phyloP scores from a whole-genome alignment of 2,113 vertebrate genomes.

The Varanus komodoensis region DNA sequence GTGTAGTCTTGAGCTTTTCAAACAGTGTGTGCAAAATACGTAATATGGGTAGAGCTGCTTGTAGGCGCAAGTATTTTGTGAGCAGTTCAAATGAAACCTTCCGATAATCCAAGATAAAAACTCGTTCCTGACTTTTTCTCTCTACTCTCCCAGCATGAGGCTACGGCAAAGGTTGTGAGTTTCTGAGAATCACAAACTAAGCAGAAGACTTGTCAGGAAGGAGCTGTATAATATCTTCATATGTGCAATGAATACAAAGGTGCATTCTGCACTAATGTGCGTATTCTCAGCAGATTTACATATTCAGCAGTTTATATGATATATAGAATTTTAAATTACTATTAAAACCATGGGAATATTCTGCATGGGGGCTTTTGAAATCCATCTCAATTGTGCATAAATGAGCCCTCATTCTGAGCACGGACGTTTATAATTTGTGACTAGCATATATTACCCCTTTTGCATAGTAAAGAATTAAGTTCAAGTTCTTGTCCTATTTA shows the following conservation, averaged over 20 bases:
- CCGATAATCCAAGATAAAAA: not conserved
- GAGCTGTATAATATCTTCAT: not conserved
- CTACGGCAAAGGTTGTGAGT: not conserved
- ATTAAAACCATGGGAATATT: slow-evolving; percentile 22
- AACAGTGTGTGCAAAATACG: not conserved
- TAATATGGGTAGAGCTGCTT: not conserved
- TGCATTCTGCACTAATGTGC: not conserved
- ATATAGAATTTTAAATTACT: slow-evolving; percentile 15
- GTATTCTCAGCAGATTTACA: not conserved
- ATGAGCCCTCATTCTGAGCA: not conserved
- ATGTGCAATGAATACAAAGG: slow-evolving; percentile 9
- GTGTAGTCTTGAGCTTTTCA: not conserved
- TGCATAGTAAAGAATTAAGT: slow-evolving; percentile 16
- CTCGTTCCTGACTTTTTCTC: not conserved
- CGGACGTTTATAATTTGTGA: slow-evolving; percentile 19
- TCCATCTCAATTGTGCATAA: slow-evolving; percentile 11
- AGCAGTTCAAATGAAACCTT: not conserved
- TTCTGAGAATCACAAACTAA: not conserved
- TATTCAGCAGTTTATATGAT: slow-evolving; percentile 8
- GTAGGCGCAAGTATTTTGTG: not conserved
- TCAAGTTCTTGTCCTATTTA: not conserved
- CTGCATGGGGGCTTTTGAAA: not conserved
- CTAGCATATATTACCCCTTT: not conserved
- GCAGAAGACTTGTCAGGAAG: not conserved
- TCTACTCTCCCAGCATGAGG: not conserved